A percentile compares a stretch with the other conserved stretches of the same genome.
Evolutionary conservation across 2,113 vertebrate genomes (phyloP).

Genomic region (Trematomus loennbergii): DNA sequence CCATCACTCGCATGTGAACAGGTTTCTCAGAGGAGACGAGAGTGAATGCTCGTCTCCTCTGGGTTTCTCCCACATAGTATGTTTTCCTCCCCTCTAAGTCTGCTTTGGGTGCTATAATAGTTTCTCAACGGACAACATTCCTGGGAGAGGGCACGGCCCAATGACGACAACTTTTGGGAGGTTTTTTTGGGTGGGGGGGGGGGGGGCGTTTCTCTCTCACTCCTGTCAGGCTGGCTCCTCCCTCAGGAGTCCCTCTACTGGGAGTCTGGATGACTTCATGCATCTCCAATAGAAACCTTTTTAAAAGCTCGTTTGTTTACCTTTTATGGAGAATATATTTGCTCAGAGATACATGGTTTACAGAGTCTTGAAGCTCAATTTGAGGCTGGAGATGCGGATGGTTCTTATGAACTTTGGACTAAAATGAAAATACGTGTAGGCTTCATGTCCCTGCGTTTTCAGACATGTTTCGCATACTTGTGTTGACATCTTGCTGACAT

Average conservation of each 20-base stretch:
- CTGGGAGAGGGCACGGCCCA: slow-evolving; percentile 70
- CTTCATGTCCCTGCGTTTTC: too few species aligned
- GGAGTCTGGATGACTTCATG: background rate
- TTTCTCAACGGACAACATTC: slow-evolving; percentile 80
- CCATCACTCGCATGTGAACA: too few species aligned
- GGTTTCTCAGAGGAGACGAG: background rate
- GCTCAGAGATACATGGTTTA: slow-evolving; percentile 8
- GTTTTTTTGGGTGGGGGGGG: slow-evolving; percentile 29
- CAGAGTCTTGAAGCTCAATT: slow-evolving; percentile 5
- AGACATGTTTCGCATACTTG: too few species aligned
- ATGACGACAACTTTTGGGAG: slow-evolving; percentile 61
- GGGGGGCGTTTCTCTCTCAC: slow-evolving; percentile 29
- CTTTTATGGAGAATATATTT: background rate
- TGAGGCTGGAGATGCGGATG: background rate
- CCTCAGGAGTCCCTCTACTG: background rate
- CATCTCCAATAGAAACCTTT: background rate
- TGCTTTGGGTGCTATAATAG: slow-evolving; percentile 66
- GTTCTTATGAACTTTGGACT: too few species aligned
- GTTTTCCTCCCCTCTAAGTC: slow-evolving; percentile 24
- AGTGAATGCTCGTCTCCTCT: slow-evolving; percentile 27
- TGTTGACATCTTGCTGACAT: too few species aligned
- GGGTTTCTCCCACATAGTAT: slow-evolving; percentile 21
- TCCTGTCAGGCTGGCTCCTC: slow-evolving; percentile 30
- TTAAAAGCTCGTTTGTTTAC: background rate
- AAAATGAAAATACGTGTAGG: too few species aligned